Base-by-base conservation (phyloP, 2,113 vertebrate genomes). In the Reinhardtius hippoglossoides region DNA sequence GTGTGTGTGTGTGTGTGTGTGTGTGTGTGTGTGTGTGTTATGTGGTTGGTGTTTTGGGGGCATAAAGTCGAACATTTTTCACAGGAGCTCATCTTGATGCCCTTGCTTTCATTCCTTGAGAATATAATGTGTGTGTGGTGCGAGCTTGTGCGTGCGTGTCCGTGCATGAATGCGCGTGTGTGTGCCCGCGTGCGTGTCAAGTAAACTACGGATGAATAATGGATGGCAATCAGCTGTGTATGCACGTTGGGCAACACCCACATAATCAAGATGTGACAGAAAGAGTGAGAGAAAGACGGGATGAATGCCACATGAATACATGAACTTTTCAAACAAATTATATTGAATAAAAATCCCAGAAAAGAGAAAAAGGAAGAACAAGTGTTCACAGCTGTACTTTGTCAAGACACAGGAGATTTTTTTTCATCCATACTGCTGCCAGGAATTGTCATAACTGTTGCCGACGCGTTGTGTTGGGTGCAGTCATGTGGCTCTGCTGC, bases 201-300 rank as follows among this genome's bases (percentile, higher is more conserved):
- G 15, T 61, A 57, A 56, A 42, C 31, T 48, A 48, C 67, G 60
- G 27, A 86, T 90, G 77, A 91, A 91, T 89, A 87, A 92, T 89
- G 81, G n/a, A 87, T 87, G 83, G 71, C 74, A 65, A 37, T 88
- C 83, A 85, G 83, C 78, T 85, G 82, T 78, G 80, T 82, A 84
- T 75, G 77, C 74, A 74, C 44, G 23, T 40, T 64, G 67, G 85
- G 69, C 20, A 77, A 90, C 83, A 81, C 82, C 87, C 71, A 82
- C 75, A 74, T 84, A 79, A 90, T 90, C 81, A 86, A 74, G 86
- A 84, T 56, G 23, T 65, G 79, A 78, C 7, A 13, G 35, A 12
- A 5, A 10, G 59, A 40, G 23, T 54, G 55, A 57, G 26, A 60
- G 58, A 58, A 26, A 74, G 52, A 77, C 67, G 54, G 58, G 23